Conservation (phyloP, 2,888 invertebrate genomes). For the Oxyteleia sp. region DNA sequence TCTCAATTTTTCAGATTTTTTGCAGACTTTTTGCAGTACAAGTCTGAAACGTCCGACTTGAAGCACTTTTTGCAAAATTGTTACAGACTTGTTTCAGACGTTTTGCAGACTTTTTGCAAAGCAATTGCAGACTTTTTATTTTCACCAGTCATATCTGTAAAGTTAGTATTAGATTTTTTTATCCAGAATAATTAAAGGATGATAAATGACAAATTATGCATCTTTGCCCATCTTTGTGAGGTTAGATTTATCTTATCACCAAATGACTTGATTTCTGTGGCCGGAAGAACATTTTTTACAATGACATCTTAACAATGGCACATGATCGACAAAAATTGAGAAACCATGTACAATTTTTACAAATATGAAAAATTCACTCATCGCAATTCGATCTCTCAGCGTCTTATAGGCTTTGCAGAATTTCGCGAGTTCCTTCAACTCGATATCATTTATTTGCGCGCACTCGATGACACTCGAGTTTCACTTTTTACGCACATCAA, state of each 20-base stretch:
- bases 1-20: too few species aligned
- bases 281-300: slow-evolving; percentile 49
- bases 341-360: slow-evolving; percentile 60
- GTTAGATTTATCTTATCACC: slow-evolving; percentile 1
- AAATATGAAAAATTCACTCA: slow-evolving; percentile 58
- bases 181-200: slow-evolving; percentile 10
- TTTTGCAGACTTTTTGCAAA: too few species aligned
- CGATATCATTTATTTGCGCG: slow-evolving; percentile 39
- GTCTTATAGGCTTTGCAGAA: slow-evolving; percentile 28
- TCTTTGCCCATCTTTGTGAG: slow-evolving; percentile 26
- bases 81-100: too few species aligned
- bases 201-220: not conserved
- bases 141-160: too few species aligned
- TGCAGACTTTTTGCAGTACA: too few species aligned
- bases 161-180: too few species aligned
- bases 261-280: slow-evolving; percentile 13
- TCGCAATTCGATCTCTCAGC: slow-evolving; percentile 56
- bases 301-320: slow-evolving; percentile 41
- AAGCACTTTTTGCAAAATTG: too few species aligned
- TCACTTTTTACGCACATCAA: slow-evolving; percentile 84
- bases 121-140: too few species aligned
- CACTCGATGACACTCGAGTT: too few species aligned
- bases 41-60: too few species aligned
- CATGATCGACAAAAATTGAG: slow-evolving; percentile 45
- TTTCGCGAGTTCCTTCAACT: slow-evolving; percentile 10